Evolutionary conservation across 37 sponge, comb jelly and placozoan species (phyloP).

Genomic region (Ephydatia muelleri): DNA sequence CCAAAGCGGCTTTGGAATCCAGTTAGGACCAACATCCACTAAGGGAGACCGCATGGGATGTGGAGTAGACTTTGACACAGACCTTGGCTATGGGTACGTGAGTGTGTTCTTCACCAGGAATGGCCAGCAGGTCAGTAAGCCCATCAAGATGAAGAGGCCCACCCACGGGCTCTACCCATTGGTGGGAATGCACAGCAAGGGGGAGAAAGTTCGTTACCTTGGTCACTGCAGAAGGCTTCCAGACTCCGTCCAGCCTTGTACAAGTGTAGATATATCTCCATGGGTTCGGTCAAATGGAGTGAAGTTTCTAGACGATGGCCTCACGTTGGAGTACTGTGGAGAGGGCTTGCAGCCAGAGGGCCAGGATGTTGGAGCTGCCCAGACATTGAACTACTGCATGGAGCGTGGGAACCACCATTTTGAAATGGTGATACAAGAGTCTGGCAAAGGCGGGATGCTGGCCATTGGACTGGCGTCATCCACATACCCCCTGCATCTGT

Average conservation of each 20-base stretch:
- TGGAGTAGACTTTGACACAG: conserved; percentile 66
- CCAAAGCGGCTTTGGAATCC: conserved; percentile 62
- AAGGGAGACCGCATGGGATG: conserved; percentile 81
- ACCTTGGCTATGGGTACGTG: conserved; percentile 48
- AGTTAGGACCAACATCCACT: conserved; percentile 68
- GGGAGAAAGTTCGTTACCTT: conserved; percentile 72
- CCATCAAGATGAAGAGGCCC: conserved; percentile 64
- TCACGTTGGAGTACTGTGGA: conserved; percentile 66
- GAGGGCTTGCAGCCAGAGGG: conserved; percentile 16
- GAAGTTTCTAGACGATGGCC: conserved; percentile 50
- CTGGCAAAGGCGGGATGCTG: conserved; percentile 66
- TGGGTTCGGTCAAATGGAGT: conserved; percentile 76
- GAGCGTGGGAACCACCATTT: conserved; percentile 69
- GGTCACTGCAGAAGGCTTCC: conserved; percentile 55
- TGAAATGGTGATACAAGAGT: conserved; percentile 70
- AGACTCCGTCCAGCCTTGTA: conserved; percentile 38
- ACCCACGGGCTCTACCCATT: conserved; percentile 74
- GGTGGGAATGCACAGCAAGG: conserved; percentile 77
- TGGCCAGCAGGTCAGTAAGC: conserved; percentile 54
- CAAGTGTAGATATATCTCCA: conserved; percentile 41
- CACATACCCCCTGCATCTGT: conserved; percentile 64
- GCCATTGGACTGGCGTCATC: conserved; percentile 78
- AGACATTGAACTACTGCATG: conserved; percentile 31
- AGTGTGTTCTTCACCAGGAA: conserved; percentile 90
- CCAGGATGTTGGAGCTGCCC: conserved; percentile 77